Evolutionary conservation across 2,113 vertebrate genomes (phyloP), one percentile per base, ranked within the genome.

Genomic region (Heteronetta atricapilla): DNA sequence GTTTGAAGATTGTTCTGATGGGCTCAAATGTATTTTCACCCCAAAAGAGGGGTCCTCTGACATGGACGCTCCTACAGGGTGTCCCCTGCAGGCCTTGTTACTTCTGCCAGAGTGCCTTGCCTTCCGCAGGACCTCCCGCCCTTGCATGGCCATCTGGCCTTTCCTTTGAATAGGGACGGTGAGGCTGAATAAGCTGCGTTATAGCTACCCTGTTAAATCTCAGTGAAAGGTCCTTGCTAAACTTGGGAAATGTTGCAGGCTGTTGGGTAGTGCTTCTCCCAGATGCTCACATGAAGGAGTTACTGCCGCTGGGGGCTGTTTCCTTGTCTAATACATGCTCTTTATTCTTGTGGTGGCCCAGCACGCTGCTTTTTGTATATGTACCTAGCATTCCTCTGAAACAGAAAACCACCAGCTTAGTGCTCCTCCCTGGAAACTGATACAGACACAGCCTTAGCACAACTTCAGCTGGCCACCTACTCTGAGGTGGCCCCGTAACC

Each of bases 401-500:
- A 11, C 16, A 38, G 53, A 56, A 95, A 74, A 26, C 40, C 14
- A 25, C 5, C 1, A 2, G 13, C 8, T 38, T 16, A 9, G 46
- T 1, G 0, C 42, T 86, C 29, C 81, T 31, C 20, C 0, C 2
- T 66, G 73, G 76, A 14, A 62, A 16, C 19, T 58, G 73, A 9
- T 0, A 0, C 44, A 0, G 1, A 3, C 28, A 33, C 9, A 3
- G 2, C 10, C n/a, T 40, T 36, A 13, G 10, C 33, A 6, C 3
- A 6, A 26, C 46, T 75, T 68, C 42, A 48, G 66, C 62, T 0
- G 0, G 29, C 60, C 2, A 2, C 31, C 42, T 89, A 25, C 52
- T 15, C 11, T 0, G 1, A 0, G 1, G 0, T 34, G n/a, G 52
- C 60, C 12, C 29, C 36, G 68, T 50, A 44, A 0, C 23, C 1